phyloP scores from a whole-genome alignment of 2,113 vertebrate species.

The Opisthocomus hoazin region DNA sequence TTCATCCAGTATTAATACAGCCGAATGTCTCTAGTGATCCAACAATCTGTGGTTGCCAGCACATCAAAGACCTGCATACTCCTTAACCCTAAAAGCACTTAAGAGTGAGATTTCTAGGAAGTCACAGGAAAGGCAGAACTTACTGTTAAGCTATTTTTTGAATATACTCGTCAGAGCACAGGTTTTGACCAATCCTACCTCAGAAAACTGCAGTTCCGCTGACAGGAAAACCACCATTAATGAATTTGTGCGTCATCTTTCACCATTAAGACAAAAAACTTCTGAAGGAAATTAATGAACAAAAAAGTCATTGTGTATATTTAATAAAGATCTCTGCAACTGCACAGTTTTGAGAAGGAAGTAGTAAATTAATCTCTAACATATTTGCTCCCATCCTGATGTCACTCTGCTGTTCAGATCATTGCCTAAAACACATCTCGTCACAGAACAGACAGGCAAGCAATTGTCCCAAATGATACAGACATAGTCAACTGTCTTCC shows the following conservation, averaged over 20 bases:
- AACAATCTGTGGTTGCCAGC: not conserved
- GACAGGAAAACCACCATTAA: not conserved
- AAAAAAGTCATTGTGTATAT: not conserved
- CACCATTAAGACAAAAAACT: not conserved
- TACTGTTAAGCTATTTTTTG: too few species aligned
- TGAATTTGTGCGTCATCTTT: not conserved
- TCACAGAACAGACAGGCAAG: not conserved
- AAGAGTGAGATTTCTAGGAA: too few species aligned
- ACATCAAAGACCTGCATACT: not conserved
- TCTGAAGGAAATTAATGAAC: not conserved
- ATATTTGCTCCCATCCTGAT: not conserved
- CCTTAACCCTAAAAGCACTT: too few species aligned
- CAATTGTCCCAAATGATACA: not conserved
- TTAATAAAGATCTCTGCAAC: not conserved
- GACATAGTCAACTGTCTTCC: not conserved
- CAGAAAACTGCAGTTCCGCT: not conserved
- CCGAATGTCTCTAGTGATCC: not conserved
- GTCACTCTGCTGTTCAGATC: not conserved
- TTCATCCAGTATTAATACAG: not conserved
- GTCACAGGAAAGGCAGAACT: too few species aligned
- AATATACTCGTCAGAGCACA: too few species aligned
- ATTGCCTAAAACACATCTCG: rapidly evolving
- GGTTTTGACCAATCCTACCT: too few species aligned
- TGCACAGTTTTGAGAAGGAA: not conserved
- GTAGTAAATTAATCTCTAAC: not conserved